phyloP scores from a whole-genome alignment of 2,113 vertebrate genomes.

The Epinephelus lanceolatus region DNA sequence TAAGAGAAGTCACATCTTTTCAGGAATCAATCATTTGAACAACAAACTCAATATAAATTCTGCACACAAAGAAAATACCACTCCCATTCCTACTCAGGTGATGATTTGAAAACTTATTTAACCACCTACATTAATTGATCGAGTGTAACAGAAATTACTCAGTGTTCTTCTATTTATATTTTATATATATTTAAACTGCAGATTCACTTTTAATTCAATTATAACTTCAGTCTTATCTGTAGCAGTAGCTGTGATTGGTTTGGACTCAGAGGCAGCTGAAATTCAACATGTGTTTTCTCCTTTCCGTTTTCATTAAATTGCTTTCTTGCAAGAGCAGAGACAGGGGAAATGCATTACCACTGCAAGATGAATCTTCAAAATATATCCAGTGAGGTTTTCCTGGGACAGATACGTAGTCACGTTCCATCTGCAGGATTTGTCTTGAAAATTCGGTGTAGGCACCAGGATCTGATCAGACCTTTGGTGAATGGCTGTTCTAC shows the following conservation, averaged over 20 bases:
- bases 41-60: not conserved
- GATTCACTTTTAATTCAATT: slow-evolving; percentile 48
- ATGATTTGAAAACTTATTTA: not conserved
- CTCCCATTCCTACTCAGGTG: not conserved
- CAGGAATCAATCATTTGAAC: not conserved
- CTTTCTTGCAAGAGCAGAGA: slow-evolving; percentile 25
- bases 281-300: slow-evolving; percentile 36
- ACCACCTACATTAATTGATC: not conserved
- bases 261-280: slow-evolving; percentile 36
- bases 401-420: slow-evolving; percentile 35
- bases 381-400: slow-evolving; percentile 38
- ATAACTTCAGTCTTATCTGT: slow-evolving; percentile 29
- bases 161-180: not conserved
- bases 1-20: not conserved
- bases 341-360: slow-evolving; percentile 49
- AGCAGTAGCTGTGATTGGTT: slow-evolving; percentile 40
- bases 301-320: slow-evolving; percentile 38
- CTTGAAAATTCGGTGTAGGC: slow-evolving; percentile 44
- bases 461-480: slow-evolving; percentile 55
- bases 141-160: not conserved
- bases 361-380: slow-evolving; percentile 60
- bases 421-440: slow-evolving; percentile 45
- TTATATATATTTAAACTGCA: slow-evolving; percentile 6
- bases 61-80: not conserved
- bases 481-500: slow-evolving; percentile 51